Conservation (phyloP, 2,113 vertebrate species). For the Oxyruncus cristatus region DNA sequence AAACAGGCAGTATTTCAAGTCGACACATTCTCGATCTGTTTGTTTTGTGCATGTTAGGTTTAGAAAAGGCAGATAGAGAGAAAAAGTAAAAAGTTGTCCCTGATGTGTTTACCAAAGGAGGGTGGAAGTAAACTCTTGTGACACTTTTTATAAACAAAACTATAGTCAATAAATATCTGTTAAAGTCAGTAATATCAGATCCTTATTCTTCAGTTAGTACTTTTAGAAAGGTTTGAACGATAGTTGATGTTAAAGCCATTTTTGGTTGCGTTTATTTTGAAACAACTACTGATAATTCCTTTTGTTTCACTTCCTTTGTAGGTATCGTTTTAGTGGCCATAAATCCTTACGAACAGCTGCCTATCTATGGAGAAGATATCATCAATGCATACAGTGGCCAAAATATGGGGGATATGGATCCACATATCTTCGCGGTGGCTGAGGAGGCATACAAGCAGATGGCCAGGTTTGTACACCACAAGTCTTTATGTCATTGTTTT, state of each 20-base stretch:
- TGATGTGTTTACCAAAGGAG: neutral
- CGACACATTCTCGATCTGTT: accelerated
- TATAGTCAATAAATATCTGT: neutral
- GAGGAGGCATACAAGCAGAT: constrained; percentile 99
- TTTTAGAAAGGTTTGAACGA: neutral
- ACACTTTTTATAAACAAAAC: neutral
- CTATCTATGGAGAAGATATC: constrained; percentile 96
- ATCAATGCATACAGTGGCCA: constrained; percentile 98
- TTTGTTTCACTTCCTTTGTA: constrained; percentile 44
- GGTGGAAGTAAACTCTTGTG: neutral
- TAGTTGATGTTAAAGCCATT: neutral
- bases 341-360: constrained; percentile 95
- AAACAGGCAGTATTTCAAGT: neutral
- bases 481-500: neutral
- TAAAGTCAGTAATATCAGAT: neutral
- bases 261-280: neutral
- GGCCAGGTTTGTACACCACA: constrained; percentile 86
- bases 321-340: constrained; percentile 98
- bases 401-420: constrained; percentile 99
- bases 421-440: constrained; percentile 97
- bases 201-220: neutral
- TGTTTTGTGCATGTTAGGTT: neutral
- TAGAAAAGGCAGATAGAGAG: neutral
- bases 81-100: neutral
- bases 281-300: neutral